Evolutionary conservation across 1,140 invertebrate genomes (phyloP), one percentile per base, ranked within the genome.

Genomic region (Drosophila biarmipes): DNA sequence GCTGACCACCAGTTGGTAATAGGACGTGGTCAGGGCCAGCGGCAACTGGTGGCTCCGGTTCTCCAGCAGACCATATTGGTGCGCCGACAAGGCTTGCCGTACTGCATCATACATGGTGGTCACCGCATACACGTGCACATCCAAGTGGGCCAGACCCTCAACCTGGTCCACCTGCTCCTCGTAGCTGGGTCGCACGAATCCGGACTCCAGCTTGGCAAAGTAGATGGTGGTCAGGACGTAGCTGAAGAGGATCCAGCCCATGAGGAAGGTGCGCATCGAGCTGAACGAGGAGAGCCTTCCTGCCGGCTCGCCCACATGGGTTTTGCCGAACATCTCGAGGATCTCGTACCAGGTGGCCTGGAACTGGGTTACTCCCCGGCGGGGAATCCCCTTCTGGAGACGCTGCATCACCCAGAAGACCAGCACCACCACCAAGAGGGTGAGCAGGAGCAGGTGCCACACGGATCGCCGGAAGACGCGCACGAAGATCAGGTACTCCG

Each of bases 181-280:
- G 42, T 73, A 91, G 2, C 46, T 67, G 2, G 90, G 90, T 17
- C 76, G 78, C 0, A 91, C 82, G 35, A 91, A 91, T 12, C 64
- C 78, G 21, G 90, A 91, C 38, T 91, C 90, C 43, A 91, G 51
- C 31, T 91, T 90, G 37, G 80, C 90, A 37, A 91, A 90, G 58
- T 90, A 91, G n/a, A 91, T 84, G 31, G 64, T 72, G 6, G 90
- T 90, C 38, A 91, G 35, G 0, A 91, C 76, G 48, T 91, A 91
- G 27, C 84, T 89, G 24, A 91, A 91, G 10, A 91, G 38, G 8
- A 91, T 78, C 90, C 90, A 91, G 12, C 63, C 59, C 42, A 91
- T 78, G 0, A 91, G 73, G 0, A 86, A 91, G 1, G 56, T 40
- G 0, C 90, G 80, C 42, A 91, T 17, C 0, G 90, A 90, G 59